phyloP scores from a whole-genome alignment of 2,113 vertebrate genomes.

The Sitta europaea region DNA sequence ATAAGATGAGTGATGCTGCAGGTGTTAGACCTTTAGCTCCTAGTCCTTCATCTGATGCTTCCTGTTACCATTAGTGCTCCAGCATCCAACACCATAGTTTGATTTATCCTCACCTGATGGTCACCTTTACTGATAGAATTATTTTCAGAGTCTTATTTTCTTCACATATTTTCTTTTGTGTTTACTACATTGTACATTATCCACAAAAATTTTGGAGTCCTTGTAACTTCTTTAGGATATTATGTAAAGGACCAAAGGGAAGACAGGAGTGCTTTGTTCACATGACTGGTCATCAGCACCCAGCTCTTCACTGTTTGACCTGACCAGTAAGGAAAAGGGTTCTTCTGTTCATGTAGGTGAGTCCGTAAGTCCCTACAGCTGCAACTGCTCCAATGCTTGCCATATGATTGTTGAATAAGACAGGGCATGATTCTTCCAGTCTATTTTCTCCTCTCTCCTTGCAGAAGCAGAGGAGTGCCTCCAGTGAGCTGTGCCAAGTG shows the following conservation, averaged over 20 bases:
- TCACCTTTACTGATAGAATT: background rate
- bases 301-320: background rate
- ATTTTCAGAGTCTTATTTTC: background rate
- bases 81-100: background rate
- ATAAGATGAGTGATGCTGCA: background rate
- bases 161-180: background rate
- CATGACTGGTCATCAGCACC: background rate
- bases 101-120: background rate
- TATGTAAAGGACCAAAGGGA: background rate
- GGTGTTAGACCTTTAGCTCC: background rate
- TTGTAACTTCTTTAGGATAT: background rate
- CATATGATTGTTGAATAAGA: background rate
- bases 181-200: background rate
- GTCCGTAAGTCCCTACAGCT: background rate
- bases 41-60: background rate
- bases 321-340: background rate
- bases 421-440: background rate
- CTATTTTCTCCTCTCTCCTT: background rate
- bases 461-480: background rate
- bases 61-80: background rate
- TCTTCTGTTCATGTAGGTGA: background rate
- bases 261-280: background rate
- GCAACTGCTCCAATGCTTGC: fast-evolving
- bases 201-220: background rate
- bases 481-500: background rate